Conservation (phyloP, 2,888 invertebrate genomes). For the Sicus ferrugineus region DNA sequence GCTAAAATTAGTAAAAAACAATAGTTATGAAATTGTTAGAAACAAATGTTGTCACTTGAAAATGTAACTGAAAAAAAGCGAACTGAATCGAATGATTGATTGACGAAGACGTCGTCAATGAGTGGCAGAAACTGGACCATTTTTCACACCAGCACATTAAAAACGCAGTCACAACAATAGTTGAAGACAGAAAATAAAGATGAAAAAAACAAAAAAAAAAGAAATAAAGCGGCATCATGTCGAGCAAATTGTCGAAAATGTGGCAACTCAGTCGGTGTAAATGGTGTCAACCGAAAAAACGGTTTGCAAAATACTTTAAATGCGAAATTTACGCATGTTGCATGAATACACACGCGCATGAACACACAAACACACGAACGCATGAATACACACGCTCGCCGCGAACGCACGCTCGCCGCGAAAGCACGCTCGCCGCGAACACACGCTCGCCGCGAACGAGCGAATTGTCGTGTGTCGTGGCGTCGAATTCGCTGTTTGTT, state of each 20-base stretch:
- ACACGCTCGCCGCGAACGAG: background rate
- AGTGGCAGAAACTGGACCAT: background rate
- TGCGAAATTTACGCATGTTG: background rate
- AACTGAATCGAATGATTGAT: background rate
- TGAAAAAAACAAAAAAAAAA: background rate
- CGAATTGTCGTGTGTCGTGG: background rate
- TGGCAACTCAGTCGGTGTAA: background rate
- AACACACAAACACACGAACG: background rate
- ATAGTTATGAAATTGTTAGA: no score
- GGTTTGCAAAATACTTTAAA: background rate
- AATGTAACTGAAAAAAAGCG: background rate
- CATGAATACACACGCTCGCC: background rate
- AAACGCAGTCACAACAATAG: background rate
- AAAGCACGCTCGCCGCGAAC: no score
- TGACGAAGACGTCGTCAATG: background rate
- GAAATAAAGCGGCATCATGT: no score
- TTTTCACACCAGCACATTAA: background rate
- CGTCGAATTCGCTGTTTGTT: background rate
- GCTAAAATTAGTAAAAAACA: no score
- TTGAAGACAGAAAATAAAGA: background rate
- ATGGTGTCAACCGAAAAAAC: background rate
- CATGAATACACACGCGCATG: background rate
- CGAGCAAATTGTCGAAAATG: slow-evolving; percentile 1
- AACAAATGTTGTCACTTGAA: no score
- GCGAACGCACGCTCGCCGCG: no score